phyloP scores from a whole-genome alignment of 2,888 invertebrate genomes.

The Sisyra nigra region DNA sequence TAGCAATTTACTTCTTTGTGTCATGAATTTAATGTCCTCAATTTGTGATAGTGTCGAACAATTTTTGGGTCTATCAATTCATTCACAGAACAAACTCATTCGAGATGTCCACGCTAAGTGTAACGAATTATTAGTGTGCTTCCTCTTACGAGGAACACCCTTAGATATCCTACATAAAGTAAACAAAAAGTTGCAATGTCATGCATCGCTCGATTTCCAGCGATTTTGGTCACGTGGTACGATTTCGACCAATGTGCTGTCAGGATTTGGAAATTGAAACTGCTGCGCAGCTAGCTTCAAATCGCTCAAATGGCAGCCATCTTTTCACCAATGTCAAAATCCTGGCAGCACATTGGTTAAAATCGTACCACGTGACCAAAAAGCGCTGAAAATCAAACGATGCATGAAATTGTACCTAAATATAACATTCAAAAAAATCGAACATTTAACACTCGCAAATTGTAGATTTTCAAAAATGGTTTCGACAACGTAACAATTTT shows the following conservation, averaged over 20 bases:
- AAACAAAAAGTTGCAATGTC: too few species aligned
- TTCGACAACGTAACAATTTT: constrained; percentile 37
- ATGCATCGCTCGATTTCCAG: too few species aligned
- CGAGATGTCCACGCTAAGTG: constrained; percentile 73
- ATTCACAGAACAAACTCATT: constrained; percentile 48
- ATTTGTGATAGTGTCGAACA: constrained; percentile 47
- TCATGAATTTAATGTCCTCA: constrained; percentile 52
- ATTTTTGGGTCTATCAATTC: constrained; percentile 40
- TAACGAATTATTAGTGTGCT: constrained; percentile 56
- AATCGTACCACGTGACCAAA: too few species aligned
- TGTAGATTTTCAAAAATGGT: constrained; percentile 34
- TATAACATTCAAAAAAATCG: not conserved
- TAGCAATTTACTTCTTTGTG: constrained; percentile 59
- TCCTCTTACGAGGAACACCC: constrained; percentile 58
- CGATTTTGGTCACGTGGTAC: too few species aligned
- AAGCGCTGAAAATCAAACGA: too few species aligned
- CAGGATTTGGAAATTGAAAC: too few species aligned
- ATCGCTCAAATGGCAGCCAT: too few species aligned
- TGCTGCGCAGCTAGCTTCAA: too few species aligned
- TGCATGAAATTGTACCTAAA: too few species aligned
- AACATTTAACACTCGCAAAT: not conserved
- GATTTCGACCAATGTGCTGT: too few species aligned
- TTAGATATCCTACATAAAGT: constrained; percentile 64
- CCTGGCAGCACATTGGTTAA: too few species aligned
- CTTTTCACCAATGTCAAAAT: too few species aligned